phyloP scores from a whole-genome alignment of 2,797 vertebrate species.

The Myiotriccus ornatus region DNA sequence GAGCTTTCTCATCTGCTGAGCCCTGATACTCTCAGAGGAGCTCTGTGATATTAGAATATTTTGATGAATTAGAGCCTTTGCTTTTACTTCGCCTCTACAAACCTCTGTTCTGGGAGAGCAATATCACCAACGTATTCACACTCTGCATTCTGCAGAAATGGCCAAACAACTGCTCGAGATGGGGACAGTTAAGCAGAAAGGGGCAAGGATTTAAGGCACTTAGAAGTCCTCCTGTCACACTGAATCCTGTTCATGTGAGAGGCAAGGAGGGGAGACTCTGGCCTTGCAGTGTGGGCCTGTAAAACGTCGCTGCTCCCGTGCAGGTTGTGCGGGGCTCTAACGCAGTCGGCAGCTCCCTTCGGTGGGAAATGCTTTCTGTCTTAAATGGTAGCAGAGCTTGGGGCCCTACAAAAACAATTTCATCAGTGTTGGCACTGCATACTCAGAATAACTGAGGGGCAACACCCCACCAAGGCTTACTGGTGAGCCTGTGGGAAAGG shows the following conservation, averaged over 20 bases:
- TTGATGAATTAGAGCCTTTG: slow-evolving; percentile 22
- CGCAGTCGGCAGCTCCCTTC: not conserved
- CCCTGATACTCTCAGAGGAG: not conserved
- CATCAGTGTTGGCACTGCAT: not conserved
- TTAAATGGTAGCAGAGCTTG: not conserved
- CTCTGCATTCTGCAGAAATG: not conserved
- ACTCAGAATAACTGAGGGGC: not conserved
- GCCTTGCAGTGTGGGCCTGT: not conserved
- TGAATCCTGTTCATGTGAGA: not conserved
- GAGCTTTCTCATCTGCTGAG: not conserved
- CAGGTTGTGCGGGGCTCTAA: not conserved
- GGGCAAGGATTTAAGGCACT: not conserved
- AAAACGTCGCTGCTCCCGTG: not conserved
- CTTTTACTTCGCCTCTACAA: not conserved
- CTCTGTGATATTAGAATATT: slow-evolving; percentile 27
- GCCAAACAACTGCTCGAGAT: not conserved
- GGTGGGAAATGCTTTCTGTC: not conserved
- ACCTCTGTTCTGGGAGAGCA: not conserved
- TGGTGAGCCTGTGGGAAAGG: not conserved
- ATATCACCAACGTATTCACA: not conserved
- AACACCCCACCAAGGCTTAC: not conserved
- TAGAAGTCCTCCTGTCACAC: not conserved
- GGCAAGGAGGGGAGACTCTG: not conserved
- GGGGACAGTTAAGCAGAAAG: not conserved
- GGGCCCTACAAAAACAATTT: not conserved